Evolutionary conservation across 2,113 vertebrate species (phyloP), one percentile per base, ranked within the genome.

Genomic region (Clupea harengus): DNA sequence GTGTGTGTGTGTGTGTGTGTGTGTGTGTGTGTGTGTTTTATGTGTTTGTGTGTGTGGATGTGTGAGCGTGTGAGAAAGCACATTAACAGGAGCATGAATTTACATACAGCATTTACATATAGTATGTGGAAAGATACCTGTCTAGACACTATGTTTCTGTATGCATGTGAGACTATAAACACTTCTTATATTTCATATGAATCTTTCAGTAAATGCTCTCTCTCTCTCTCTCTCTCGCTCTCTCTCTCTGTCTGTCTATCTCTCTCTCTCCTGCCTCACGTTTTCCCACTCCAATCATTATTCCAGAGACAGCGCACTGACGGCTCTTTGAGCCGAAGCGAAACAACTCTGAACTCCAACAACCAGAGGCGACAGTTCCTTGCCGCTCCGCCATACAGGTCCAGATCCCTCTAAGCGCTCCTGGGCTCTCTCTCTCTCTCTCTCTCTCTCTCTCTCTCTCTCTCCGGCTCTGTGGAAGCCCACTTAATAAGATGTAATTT

Each of bases 401-500:
- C 72, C 67, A 75, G 28, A 32, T 39, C 11, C 72, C 72, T 39
- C 25, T 78, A 39, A 17, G 72, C 2, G 13, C 28, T 78, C 4
- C 28, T 39, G 0, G 2, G 4, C 15, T 44, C 72, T 39, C 11
- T 28, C 10, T 28, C 67, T 28, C 67, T 32, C 8, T 9, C 25
- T 10, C 13, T 11, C 32, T 78, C 64, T 67, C n/a, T 67, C 64
- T 32, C 9, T 13, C 5, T 11, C 72, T 78, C 72, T 11, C 25
- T 39, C 2, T 32, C 28, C 15, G 13, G 9, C 72, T 17, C 72
- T 89, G 87, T 85, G 72, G 85, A 83, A 86, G 45, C 67, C 84
- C 82, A 20, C 90, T 84, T 94, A 94, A 95, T 94, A 92, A 94
- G 85, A 87, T 92, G 52, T 91, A 92, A 94, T 91, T 94, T 89